phyloP scores from a whole-genome alignment of 2,888 invertebrate species.

The Argyra leucocephala region DNA sequence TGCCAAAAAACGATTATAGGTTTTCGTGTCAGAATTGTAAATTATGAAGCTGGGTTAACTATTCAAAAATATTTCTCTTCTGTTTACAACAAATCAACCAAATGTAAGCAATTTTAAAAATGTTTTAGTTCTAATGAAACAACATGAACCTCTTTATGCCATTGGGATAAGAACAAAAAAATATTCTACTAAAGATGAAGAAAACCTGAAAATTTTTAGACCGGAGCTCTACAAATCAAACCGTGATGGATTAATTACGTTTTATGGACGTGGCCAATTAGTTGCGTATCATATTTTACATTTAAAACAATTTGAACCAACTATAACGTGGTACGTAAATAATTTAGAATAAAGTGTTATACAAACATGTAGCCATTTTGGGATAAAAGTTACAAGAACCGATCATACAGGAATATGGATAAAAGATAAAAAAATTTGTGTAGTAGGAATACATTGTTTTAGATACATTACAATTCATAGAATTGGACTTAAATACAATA shows the following conservation, averaged over 20 bases:
- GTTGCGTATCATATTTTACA: conserved; percentile 92
- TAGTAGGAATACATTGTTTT: conserved; percentile 83
- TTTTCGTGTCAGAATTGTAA: neutral
- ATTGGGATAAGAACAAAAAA: conserved; percentile 74
- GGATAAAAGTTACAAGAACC: conserved; percentile 60
- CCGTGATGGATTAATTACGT: conserved; percentile 94
- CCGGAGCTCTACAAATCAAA: conserved; percentile 83
- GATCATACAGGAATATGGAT: conserved; percentile 89
- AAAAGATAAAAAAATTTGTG: conserved; percentile 76
- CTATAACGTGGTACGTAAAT: conserved; percentile 72
- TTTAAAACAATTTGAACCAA: conserved; percentile 66
- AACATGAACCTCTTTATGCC: conserved; percentile 90
- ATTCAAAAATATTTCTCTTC: conserved; percentile 7
- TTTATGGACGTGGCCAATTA: conserved; percentile 96
- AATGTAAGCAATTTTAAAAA: neutral
- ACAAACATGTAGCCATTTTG: conserved; percentile 59
- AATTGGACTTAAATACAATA: conserved; percentile 84
- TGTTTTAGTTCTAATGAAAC: conserved; percentile 33
- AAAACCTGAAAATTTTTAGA: conserved; percentile 53
- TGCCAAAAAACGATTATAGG: no score
- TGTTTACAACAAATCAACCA: neutral
- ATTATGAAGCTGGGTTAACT: neutral
- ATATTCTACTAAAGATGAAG: conserved; percentile 57
- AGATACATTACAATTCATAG: conserved; percentile 91
- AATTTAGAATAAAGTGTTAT: conserved; percentile 70